A percentile compares a stretch with the other conserved stretches of the same genome.
phyloP scores from a whole-genome alignment of 2,113 vertebrate genomes.

The Crotalus horridus region DNA sequence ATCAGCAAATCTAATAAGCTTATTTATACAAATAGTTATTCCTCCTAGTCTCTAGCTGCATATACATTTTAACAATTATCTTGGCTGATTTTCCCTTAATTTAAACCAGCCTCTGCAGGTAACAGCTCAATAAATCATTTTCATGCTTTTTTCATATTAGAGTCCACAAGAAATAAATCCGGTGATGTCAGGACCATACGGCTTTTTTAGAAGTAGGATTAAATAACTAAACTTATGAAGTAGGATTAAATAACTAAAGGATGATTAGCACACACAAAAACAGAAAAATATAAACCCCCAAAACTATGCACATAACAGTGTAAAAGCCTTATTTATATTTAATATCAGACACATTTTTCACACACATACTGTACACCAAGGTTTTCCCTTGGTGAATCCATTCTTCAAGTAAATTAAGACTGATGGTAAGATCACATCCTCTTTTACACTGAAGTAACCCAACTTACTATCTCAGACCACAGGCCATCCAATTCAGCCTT shows the following conservation, averaged over 20 bases:
- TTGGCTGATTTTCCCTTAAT: conserved; percentile 16
- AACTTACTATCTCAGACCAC: not conserved
- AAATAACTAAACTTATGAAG: not conserved
- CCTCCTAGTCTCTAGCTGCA: conserved; percentile 31
- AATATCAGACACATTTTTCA: not conserved
- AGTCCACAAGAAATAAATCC: conserved; percentile 6
- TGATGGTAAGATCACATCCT: not conserved
- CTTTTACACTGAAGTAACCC: not conserved
- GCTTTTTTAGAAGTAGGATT: not conserved
- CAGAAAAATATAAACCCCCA: not conserved
- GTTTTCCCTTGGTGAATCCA: not conserved
- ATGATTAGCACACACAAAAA: not conserved
- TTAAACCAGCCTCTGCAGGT: conserved; percentile 11
- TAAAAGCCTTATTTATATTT: not conserved
- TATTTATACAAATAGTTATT: not conserved
- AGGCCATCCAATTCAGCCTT: not conserved
- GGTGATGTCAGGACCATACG: not conserved
- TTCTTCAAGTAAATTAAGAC: not conserved
- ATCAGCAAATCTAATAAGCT: conserved; percentile 22
- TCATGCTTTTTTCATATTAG: fast-evolving
- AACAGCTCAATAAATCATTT: not conserved
- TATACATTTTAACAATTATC: conserved; percentile 40
- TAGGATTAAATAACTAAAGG: not conserved
- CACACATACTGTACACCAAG: not conserved
- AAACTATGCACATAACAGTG: not conserved